Conservation (phyloP, 2,113 vertebrate genomes). For the Galeopterus variegatus region DNA sequence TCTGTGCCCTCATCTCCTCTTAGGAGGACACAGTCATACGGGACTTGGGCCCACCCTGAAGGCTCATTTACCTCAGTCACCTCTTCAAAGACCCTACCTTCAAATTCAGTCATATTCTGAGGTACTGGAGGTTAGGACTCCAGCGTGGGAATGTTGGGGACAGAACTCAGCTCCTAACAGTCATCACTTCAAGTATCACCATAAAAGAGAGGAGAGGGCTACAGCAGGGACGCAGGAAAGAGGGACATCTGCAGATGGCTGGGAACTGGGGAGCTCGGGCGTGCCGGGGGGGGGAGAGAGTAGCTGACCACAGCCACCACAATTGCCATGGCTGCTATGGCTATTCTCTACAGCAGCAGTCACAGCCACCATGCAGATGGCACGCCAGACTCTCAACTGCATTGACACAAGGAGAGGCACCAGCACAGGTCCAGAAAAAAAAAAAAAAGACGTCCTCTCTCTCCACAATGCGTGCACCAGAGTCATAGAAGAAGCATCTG, state of each 20-base stretch:
- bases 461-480: no score
- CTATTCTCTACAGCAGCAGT: no score
- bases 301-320: no score
- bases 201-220: background rate
- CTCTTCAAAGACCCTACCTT: background rate
- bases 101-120: background rate
- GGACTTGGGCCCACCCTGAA: fast-evolving
- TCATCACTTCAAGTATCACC: background rate
- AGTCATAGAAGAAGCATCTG: no score
- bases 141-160: fast-evolving
- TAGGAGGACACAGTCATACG: fast-evolving
- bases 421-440: no score
- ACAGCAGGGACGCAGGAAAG: background rate
- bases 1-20: background rate
- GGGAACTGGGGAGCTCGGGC: background rate
- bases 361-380: no score
- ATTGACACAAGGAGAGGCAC: no score
- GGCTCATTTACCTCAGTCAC: fast-evolving
- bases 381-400: no score
- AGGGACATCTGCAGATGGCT: fast-evolving
- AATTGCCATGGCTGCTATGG: no score
- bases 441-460: no score
- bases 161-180: fast-evolving
- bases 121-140: background rate
- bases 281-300: background rate